These are phyloP conservation scores for Arctopsyche grandis DNA, from an alignment of 1,140 invertebrate species.

Conservation along the genomic window DNA sequence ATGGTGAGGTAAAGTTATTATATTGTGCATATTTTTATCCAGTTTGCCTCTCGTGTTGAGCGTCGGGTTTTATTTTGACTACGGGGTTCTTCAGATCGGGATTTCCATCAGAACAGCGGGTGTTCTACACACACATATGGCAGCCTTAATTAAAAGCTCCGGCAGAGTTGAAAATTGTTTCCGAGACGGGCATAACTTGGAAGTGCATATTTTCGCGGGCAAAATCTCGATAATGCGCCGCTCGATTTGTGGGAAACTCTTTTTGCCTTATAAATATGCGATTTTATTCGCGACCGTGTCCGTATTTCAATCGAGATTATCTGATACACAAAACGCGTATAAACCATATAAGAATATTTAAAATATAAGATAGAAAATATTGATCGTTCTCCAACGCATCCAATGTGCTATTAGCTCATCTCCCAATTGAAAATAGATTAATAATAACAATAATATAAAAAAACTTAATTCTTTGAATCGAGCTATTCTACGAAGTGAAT, in stretches of 20 bases:
- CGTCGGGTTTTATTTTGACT: conserved; percentile 4
- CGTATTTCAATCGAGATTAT: background rate
- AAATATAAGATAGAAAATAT: too few species aligned
- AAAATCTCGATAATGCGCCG: background rate
- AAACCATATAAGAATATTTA: too few species aligned
- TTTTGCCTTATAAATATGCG: background rate
- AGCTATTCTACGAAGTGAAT: conserved; percentile 38
- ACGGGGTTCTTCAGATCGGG: background rate
- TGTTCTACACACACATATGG: conserved; percentile 26
- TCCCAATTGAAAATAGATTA: too few species aligned
- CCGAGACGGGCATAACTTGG: background rate
- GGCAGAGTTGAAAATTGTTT: conserved; percentile 4
- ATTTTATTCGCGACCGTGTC: background rate
- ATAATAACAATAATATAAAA: too few species aligned
- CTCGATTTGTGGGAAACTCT: background rate
- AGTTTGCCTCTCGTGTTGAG: background rate
- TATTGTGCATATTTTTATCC: background rate
- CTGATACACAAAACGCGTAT: too few species aligned
- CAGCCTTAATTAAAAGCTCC: conserved; percentile 45
- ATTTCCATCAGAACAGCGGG: conserved; percentile 47
- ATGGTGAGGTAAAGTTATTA: too few species aligned
- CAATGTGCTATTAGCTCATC: too few species aligned
- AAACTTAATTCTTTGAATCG: background rate
- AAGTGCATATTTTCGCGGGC: background rate
- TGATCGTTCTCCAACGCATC: too few species aligned